Evolutionary conservation across 2,113 vertebrate species (phyloP), one percentile per base, ranked within the genome.

Genomic region (Sorex fumeus): DNA sequence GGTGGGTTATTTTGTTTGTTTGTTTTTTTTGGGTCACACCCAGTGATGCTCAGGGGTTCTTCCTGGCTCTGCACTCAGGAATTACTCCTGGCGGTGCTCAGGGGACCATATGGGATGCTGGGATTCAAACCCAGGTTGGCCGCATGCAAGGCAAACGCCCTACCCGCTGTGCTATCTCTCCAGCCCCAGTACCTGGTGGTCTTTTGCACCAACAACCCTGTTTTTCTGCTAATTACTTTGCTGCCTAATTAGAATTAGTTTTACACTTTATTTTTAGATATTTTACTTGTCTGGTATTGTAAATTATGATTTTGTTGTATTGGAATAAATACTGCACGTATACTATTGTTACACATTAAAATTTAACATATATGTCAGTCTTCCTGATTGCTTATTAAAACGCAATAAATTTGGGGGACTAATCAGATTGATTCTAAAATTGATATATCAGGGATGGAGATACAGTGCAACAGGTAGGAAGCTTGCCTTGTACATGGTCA

Each of bases 201-300:
- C 18, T 12, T 53, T 53, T 53, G 53, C 13, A 19, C 11, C 53
- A 40, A 40, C 40, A 40, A 40, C 40, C 40, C 32, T 87, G 32
- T 91, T 91, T 86, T 71, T 43, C n/a, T 87, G 36, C 77, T 75
- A 18, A 70, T 94, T 12, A 75, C 67, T 96, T 91, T 86, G 23
- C 36, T 69, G 32, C 7, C n/a, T 90, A 18, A n/a, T 36, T 90
- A 62, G 28, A 83, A 87, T 84, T 71, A 66, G 71, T 90, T 84
- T 85, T 66, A 86, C 53, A 87, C 57, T 82, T 93, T 45, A 60
- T 85, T 77, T 87, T 88, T 76, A 64, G 32, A 74, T 76, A 40
- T 87, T 90, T 93, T 90, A 69, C 16, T 66, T 43, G 34, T 57
- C 6, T 57, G 4, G 4, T 67, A 15, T 88, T 83, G 43, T 40